Evolutionary conservation across 2,888 invertebrate genomes (phyloP), one percentile per base, ranked within the genome.

Genomic region (Selenia dentaria): DNA sequence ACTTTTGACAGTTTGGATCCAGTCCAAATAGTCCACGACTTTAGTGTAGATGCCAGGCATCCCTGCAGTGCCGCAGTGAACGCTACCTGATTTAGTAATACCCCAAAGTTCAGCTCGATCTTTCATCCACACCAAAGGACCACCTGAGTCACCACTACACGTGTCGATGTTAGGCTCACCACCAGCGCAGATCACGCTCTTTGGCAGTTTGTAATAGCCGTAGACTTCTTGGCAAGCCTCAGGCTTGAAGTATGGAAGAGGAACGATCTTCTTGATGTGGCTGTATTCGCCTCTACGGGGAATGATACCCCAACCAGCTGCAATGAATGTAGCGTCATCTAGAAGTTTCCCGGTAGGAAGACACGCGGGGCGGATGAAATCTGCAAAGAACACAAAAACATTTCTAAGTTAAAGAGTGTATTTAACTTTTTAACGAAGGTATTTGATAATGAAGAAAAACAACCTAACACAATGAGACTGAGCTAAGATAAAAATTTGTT

Each of bases 101-200:
- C 83, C 83, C 60, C 72, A 71, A 0, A 83, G 31, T 22, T 80
- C 78, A 0, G 56, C 60, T 2, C 39, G 62, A 0, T 59, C 51
- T 8, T 57, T 62, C 6, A 62, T 27, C 56, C 67, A 67, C 1
- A 71, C 64, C 0, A 83, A 37, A 1, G 83, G 84, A 0, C 83
- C 83, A 0, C 83, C 83, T 0, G 83, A 82, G 41, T 83, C 84
- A 0, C 83, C 83, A 2, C 67, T 62, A 50, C 83, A 83, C 0
- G 79, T 77, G 12, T 83, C 83, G 0, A 76, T 43, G 0, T 64
- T 70, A 0, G 56, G 51, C 38, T 67, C 53, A 0, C 83, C 83
- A 0, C 83, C 83, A 0, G 84, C 83, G 16, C 83, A 83, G 4
- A 83, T 70, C 0, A 64, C 50, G 9, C 65, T 56, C 0, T 65